phyloP scores from a whole-genome alignment of 2,797 vertebrate species.

The Halcyon badia region DNA sequence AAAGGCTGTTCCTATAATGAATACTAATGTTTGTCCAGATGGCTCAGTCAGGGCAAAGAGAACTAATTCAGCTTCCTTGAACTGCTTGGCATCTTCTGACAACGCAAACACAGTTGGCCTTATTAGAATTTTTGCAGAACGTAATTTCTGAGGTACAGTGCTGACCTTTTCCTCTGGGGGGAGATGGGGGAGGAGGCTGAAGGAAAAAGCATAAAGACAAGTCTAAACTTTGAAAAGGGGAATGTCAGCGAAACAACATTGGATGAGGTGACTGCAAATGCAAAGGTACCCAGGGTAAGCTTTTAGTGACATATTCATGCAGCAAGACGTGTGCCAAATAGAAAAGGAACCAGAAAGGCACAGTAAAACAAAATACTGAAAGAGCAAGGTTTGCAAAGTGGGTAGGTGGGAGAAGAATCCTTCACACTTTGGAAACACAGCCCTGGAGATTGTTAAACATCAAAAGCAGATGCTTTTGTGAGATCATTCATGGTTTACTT shows the following conservation, averaged over 20 bases:
- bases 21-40: conserved; percentile 1
- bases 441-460: background rate
- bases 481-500: background rate
- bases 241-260: background rate
- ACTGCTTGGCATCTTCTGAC: background rate
- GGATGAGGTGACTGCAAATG: accelerated
- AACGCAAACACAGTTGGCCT: background rate
- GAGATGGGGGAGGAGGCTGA: background rate
- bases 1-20: background rate
- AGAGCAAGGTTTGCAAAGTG: background rate
- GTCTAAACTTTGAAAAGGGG: background rate
- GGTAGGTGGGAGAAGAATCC: background rate
- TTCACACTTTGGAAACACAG: background rate
- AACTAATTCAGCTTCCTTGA: background rate
- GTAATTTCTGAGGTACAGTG: background rate
- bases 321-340: background rate
- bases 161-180: background rate
- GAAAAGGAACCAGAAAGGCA: background rate
- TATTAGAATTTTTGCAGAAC: background rate
- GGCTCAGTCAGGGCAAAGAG: background rate
- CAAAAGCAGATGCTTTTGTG: background rate
- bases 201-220: background rate
- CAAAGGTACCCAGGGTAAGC: background rate
- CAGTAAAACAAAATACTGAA: background rate
- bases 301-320: background rate